These are phyloP conservation scores for Abscondita cerata DNA, from an alignment of 2,888 invertebrate species.

Conservation along the genomic window DNA sequence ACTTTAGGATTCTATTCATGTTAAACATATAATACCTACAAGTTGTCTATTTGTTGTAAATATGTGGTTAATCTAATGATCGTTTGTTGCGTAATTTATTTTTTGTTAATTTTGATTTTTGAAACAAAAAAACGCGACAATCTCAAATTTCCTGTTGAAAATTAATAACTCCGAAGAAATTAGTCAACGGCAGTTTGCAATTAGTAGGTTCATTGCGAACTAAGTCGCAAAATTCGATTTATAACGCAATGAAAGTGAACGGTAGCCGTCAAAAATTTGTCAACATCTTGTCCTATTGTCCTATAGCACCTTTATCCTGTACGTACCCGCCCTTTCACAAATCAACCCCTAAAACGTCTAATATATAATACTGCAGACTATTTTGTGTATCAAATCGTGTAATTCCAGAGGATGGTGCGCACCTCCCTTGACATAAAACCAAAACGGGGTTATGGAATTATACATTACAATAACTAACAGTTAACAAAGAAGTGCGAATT, in stretches of 20 bases:
- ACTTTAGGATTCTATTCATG: slow-evolving; percentile 25
- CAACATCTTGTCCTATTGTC: slow-evolving; percentile 50
- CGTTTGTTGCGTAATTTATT: background rate
- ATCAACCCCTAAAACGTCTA: slow-evolving; percentile 44
- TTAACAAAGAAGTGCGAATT: slow-evolving; percentile 41
- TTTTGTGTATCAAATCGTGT: slow-evolving; percentile 59
- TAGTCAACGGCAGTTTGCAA: background rate
- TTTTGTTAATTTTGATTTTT: background rate
- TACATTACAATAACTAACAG: slow-evolving; percentile 29
- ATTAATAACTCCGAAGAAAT: too few species aligned
- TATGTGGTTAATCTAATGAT: slow-evolving; percentile 13
- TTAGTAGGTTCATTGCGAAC: background rate
- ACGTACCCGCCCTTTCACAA: slow-evolving; percentile 51
- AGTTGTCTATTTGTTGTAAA: slow-evolving; percentile 27
- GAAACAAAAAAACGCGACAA: too few species aligned
- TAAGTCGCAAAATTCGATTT: slow-evolving; percentile 9
- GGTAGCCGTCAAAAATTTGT: slow-evolving; percentile 53
- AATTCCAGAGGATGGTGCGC: slow-evolving; percentile 58
- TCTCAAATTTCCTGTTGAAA: too few species aligned
- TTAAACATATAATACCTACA: slow-evolving; percentile 23
- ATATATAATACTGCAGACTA: slow-evolving; percentile 47
- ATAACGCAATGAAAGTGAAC: slow-evolving; percentile 45
- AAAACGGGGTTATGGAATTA: slow-evolving; percentile 33
- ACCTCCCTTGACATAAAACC: slow-evolving; percentile 51
- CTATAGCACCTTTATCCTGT: slow-evolving; percentile 47